These are phyloP conservation scores for Caenorhabditis macrosperma DNA, from an alignment of 2,888 invertebrate genomes.

Conservation along the genomic window DNA sequence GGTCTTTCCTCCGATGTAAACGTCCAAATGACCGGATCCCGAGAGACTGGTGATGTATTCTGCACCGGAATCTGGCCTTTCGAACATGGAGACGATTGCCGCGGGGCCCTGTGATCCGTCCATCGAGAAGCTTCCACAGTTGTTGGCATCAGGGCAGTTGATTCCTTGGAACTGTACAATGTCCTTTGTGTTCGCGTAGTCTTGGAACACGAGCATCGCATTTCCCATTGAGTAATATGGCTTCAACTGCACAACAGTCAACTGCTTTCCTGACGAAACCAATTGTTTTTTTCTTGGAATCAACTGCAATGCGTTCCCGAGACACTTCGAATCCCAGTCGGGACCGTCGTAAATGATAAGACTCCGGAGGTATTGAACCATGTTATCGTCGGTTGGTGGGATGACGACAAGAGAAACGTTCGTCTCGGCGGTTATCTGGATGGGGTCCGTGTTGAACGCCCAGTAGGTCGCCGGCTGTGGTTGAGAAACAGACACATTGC, in stretches of 20 bases:
- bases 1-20: slow-evolving; percentile 33
- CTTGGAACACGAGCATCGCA: slow-evolving; percentile 36
- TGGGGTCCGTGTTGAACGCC: background rate
- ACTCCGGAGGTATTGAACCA: slow-evolving; percentile 6
- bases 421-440: slow-evolving; percentile 24
- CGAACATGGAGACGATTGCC: slow-evolving; percentile 9
- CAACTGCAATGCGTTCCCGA: slow-evolving; percentile 23
- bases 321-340: slow-evolving; percentile 25
- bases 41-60: slow-evolving; percentile 16
- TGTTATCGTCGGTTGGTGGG: slow-evolving; percentile 13
- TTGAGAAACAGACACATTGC: background rate
- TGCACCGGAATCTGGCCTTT: background rate
- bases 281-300: background rate
- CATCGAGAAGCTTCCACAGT: slow-evolving; percentile 11
- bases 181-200: slow-evolving; percentile 35
- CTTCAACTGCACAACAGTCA: slow-evolving; percentile 10
- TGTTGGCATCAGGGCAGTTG: background rate
- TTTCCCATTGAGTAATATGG: slow-evolving; percentile 10
- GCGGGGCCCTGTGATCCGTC: slow-evolving; percentile 14
- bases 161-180: slow-evolving; percentile 31
- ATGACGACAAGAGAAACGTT: slow-evolving; percentile 25
- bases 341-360: slow-evolving; percentile 39
- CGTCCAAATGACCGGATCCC: slow-evolving; percentile 23
- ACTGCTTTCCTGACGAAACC: slow-evolving; percentile 30
- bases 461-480: slow-evolving; percentile 15